A percentile compares a stretch with the other conserved stretches of the same genome.
phyloP scores from a whole-genome alignment of 2,888 invertebrate genomes.

The Cloeon dipterum region DNA sequence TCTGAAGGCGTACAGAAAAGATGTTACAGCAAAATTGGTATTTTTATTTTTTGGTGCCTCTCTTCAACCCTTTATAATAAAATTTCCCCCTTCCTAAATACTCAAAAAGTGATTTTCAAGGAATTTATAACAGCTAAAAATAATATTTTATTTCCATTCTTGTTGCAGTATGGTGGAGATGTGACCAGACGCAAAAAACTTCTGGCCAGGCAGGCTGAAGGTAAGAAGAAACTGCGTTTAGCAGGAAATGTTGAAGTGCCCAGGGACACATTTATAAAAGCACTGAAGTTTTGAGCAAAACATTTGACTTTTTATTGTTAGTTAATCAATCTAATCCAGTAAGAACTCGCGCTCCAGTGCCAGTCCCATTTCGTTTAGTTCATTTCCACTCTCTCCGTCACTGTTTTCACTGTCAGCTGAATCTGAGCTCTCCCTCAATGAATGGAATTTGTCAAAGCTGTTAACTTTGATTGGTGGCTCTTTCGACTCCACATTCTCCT shows the following conservation, averaged over 20 bases:
- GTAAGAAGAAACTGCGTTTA: constrained; percentile 81
- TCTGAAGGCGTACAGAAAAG: constrained; percentile 68
- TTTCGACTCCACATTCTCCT: neutral
- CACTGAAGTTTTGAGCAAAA: too few species aligned
- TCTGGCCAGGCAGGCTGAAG: constrained; percentile 70
- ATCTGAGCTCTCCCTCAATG: neutral
- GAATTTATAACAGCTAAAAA: neutral
- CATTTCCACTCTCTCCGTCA: neutral
- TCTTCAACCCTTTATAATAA: too few species aligned
- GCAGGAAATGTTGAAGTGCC: constrained; percentile 81
- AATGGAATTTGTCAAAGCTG: too few species aligned
- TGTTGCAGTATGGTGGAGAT: constrained; percentile 69
- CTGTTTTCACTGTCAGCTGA: neutral
- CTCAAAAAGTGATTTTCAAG: neutral
- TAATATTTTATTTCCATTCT: constrained; percentile 1
- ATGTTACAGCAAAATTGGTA: constrained; percentile 84
- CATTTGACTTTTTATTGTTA: too few species aligned
- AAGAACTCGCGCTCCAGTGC: neutral
- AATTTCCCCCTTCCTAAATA: too few species aligned
- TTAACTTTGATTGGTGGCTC: neutral
- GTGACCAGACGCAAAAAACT: constrained; percentile 73
- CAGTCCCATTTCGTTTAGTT: neutral
- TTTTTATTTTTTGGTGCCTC: constrained; percentile 2
- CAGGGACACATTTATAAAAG: constrained; percentile 79
- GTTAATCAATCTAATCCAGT: too few species aligned